A percentile compares a stretch with the other conserved stretches of the same genome.
phyloP scores from a whole-genome alignment of 2,888 invertebrate genomes.

The Aleiodes leptofemur region DNA sequence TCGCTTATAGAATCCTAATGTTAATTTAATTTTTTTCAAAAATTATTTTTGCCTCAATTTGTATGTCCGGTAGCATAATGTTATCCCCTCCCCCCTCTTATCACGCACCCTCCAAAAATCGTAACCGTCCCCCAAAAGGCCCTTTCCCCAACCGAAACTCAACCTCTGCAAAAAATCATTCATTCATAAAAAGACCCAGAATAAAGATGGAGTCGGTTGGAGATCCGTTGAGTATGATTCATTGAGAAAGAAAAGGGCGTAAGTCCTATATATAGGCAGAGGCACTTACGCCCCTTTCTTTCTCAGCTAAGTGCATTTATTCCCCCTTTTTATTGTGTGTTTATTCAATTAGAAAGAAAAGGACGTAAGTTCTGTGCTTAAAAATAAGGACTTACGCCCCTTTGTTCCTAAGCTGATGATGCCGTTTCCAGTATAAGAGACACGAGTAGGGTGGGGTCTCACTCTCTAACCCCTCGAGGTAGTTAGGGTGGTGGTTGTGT shows the following conservation, averaged over 20 bases:
- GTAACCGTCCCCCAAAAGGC: neutral
- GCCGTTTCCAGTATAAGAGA: conserved; percentile 51
- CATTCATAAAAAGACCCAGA: conserved; percentile 11
- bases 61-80: too few species aligned
- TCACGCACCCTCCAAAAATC: neutral
- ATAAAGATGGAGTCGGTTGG: neutral
- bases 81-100: neutral
- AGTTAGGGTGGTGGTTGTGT: conserved; percentile 51
- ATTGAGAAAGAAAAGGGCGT: too few species aligned
- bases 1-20: too few species aligned
- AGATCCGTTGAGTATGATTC: conserved; percentile 15
- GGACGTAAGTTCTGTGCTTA: too few species aligned
- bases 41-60: too few species aligned
- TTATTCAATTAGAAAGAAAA: too few species aligned
- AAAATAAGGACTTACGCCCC: too few species aligned
- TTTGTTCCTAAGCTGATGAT: neutral
- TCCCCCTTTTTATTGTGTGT: too few species aligned
- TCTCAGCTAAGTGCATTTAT: too few species aligned
- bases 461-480: conserved; percentile 49
- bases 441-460: conserved; percentile 49
- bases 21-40: too few species aligned
- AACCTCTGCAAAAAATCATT: neutral
- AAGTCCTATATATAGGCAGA: too few species aligned
- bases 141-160: neutral
- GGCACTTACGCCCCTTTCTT: too few species aligned